A percentile compares a stretch with the other conserved stretches of the same genome.
Evolutionary conservation across 2,797 vertebrate genomes (phyloP).

Genomic region (Carduelis carduelis): DNA sequence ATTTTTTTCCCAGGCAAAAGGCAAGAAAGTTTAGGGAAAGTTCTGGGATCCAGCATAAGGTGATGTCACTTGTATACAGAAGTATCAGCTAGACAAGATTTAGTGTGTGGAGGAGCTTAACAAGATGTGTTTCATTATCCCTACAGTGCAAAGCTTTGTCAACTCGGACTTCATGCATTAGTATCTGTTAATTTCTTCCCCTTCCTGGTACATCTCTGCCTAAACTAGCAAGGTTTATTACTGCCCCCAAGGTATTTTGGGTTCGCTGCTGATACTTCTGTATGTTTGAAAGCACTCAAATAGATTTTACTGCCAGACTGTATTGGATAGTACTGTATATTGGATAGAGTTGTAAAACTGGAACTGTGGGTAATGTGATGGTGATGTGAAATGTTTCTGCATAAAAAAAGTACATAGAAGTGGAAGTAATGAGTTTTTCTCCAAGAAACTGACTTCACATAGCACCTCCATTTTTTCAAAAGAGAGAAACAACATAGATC

Average conservation of each 20-base stretch:
- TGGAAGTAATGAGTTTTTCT: neutral
- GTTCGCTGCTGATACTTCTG: neutral
- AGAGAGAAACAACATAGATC: neutral
- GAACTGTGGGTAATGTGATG: neutral
- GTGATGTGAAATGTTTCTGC: neutral
- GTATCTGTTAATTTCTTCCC: neutral
- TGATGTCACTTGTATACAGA: neutral
- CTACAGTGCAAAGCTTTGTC: neutral
- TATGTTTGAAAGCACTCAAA: neutral
- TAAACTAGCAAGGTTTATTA: neutral
- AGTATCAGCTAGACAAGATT: neutral
- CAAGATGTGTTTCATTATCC: neutral
- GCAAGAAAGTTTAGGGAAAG: neutral
- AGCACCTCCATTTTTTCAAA: neutral
- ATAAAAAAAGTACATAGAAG: neutral
- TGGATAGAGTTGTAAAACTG: neutral
- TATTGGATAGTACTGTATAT: neutral
- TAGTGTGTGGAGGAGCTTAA: neutral
- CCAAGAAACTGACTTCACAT: neutral
- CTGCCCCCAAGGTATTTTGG: neutral
- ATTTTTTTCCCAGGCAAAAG: neutral
- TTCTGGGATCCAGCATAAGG: neutral
- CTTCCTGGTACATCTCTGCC: neutral
- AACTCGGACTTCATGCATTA: neutral
- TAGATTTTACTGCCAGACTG: neutral